A percentile compares a stretch with the other conserved stretches of the same genome.
Conservation (phyloP, 1,140 invertebrate genomes). For the Drosophila cardini region DNA sequence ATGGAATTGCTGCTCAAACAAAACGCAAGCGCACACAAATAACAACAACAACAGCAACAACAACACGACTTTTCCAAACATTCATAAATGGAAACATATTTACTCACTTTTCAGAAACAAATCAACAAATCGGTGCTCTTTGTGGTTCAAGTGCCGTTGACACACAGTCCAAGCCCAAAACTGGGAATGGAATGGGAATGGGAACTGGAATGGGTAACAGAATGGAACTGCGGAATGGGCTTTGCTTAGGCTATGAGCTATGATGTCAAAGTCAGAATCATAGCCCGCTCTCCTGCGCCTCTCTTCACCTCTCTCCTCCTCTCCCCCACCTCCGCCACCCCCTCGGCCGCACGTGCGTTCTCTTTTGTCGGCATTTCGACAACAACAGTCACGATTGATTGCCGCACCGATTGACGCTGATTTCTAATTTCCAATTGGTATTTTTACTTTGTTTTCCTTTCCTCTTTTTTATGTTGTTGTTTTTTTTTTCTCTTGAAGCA, state of each 20-base stretch:
- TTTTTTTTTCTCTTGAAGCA: constrained; percentile 38
- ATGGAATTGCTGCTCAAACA: constrained; percentile 83
- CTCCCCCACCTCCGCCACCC: constrained; percentile 30
- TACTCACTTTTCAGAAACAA: constrained; percentile 82
- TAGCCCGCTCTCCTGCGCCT: constrained; percentile 19
- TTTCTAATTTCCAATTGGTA: constrained; percentile 81
- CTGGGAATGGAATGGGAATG: constrained; percentile 27
- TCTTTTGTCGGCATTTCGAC: constrained; percentile 76
- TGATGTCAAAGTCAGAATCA: constrained; percentile 24
- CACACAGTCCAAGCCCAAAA: constrained; percentile 22
- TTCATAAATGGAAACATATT: constrained; percentile 84
- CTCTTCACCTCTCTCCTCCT: neutral
- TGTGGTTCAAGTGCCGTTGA: constrained; percentile 75
- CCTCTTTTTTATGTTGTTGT: neutral
- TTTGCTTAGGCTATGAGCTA: too few species aligned
- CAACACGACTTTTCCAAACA: constrained; percentile 69
- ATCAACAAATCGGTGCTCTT: constrained; percentile 84
- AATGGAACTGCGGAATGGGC: too few species aligned
- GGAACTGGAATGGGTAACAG: neutral
- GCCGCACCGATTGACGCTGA: constrained; percentile 76
- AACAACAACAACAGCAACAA: constrained; percentile 36
- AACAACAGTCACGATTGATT: constrained; percentile 81
- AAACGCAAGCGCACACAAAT: constrained; percentile 35
- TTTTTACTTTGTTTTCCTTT: constrained; percentile 16
- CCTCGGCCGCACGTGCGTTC: constrained; percentile 64